phyloP scores from a whole-genome alignment of 2,797 vertebrate species.

The Hyperoplus immaculatus region DNA sequence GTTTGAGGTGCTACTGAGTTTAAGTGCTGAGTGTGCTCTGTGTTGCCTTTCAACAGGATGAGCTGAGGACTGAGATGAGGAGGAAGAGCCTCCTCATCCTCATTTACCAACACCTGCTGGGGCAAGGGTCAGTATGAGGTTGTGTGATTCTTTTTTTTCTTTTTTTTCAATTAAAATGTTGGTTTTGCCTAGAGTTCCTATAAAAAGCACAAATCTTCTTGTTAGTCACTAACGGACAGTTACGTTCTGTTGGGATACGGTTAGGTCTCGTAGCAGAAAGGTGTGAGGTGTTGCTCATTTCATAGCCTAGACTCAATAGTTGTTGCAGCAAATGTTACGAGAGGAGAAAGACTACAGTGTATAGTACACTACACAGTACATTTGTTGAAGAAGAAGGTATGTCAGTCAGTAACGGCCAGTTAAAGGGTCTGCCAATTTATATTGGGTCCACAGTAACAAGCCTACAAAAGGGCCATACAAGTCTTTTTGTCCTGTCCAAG shows the following conservation, averaged over 20 bases:
- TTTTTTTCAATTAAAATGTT: neutral
- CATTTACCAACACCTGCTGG: constrained; percentile 92
- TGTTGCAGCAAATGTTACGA: neutral
- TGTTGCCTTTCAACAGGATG: constrained; percentile 85
- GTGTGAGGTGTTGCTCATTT: neutral
- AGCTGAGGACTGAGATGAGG: constrained; percentile 89
- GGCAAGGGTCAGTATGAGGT: constrained; percentile 89
- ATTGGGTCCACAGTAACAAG: neutral
- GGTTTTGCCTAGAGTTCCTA: neutral
- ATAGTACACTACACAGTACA: neutral
- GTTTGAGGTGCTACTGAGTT: neutral
- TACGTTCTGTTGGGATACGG: too few relatives aligned
- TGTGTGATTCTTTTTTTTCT: neutral
- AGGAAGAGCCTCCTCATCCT: constrained; percentile 93
- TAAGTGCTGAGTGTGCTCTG: neutral
- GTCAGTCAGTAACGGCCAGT: neutral
- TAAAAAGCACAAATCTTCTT: neutral
- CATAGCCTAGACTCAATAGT: neutral
- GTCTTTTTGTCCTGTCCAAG: neutral
- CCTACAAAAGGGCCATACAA: neutral
- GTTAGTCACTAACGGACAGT: too few relatives aligned
- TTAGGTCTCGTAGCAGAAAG: too few relatives aligned
- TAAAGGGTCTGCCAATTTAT: neutral
- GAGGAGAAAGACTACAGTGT: neutral
- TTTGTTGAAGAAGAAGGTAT: neutral